Conservation (phyloP, 2,888 invertebrate genomes). For the Micoletzkya japonica region DNA sequence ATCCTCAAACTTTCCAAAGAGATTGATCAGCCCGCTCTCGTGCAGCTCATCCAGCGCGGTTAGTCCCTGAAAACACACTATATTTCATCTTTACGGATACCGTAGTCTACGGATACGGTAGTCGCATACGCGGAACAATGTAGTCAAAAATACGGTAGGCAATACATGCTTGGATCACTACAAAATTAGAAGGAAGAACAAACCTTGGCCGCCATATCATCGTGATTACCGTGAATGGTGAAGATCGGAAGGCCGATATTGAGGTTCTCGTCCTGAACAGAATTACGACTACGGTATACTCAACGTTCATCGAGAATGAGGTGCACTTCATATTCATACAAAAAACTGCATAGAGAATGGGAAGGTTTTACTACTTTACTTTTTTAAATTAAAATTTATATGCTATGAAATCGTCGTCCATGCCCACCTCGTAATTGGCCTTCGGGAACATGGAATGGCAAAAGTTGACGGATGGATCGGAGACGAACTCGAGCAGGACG, state of each 20-base stretch:
- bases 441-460: conserved; percentile 71
- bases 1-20: conserved; percentile 88
- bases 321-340: not conserved
- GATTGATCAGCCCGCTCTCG: conserved; percentile 82
- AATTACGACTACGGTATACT: not conserved
- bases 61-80: conserved; percentile 61
- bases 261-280: conserved; percentile 78
- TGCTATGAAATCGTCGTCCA: not conserved
- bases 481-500: conserved; percentile 78
- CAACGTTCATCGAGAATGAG: not conserved
- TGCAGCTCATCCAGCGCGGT: conserved; percentile 84
- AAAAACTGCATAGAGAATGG: not conserved
- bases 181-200: not conserved
- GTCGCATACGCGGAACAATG: not conserved
- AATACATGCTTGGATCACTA: too few species aligned
- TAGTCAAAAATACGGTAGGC: too few species aligned
- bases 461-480: conserved; percentile 83
- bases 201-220: conserved; percentile 75
- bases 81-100: conserved; percentile 1
- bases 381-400: not conserved
- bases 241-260: conserved; percentile 89
- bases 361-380: not conserved
- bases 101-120: not conserved
- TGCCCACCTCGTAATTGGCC: conserved; percentile 80
- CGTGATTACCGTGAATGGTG: conserved; percentile 97